A percentile compares a stretch with the other conserved stretches of the same genome.
Conservation (phyloP, 2,888 invertebrate genomes). For the Ectemnius continuus region DNA sequence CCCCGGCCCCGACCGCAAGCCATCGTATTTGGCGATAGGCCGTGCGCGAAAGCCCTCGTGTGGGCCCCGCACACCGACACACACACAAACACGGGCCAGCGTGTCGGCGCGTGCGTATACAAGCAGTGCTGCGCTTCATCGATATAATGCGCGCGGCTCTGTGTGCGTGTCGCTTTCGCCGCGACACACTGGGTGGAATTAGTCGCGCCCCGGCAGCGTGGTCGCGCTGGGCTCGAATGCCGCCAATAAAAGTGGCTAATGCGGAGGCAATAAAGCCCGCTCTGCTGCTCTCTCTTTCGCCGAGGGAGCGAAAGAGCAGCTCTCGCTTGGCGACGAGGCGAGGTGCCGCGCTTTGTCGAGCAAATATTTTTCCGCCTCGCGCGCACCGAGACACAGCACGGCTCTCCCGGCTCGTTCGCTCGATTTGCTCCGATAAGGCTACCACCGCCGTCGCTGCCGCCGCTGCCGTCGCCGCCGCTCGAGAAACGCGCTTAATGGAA, state of each 20-base stretch:
- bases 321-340: conserved; percentile 7
- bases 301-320: background rate
- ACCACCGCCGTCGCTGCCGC: conserved; percentile 7
- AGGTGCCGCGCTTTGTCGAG: background rate
- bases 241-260: conserved; percentile 41
- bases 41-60: conserved; percentile 52
- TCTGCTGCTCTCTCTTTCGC: too few relatives aligned
- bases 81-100: background rate
- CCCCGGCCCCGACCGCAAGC: conserved; percentile 59
- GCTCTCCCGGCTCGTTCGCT: conserved; percentile 4
- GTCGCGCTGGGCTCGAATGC: background rate
- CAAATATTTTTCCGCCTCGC: conserved; percentile 14
- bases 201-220: conserved; percentile 27
- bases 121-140: too few relatives aligned
- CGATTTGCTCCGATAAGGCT: conserved; percentile 45
- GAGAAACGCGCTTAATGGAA: conserved; percentile 47
- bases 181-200: conserved; percentile 38
- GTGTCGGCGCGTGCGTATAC: too few relatives aligned
- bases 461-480: background rate
- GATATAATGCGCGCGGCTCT: background rate
- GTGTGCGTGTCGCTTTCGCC: background rate
- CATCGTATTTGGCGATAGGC: conserved; percentile 73
- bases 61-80: conserved; percentile 45
- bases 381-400: background rate
- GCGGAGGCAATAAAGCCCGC: conserved; percentile 30